Evolutionary conservation across 2,888 invertebrate species (phyloP).

Genomic region (Hymenopus coronatus): DNA sequence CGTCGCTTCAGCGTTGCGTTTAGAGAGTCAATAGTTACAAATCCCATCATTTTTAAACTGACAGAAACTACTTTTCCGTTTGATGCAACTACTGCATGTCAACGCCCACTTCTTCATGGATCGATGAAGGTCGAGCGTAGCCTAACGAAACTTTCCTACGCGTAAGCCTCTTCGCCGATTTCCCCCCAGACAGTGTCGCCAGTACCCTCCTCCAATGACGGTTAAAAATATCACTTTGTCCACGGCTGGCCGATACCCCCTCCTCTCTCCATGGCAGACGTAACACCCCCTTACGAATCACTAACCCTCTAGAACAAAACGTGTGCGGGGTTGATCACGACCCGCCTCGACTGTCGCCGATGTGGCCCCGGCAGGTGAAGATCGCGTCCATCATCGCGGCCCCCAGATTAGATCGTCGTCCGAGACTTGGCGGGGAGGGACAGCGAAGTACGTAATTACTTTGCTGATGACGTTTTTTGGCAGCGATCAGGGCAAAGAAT

Average conservation of each 20-base stretch:
- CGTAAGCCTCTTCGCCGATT: not conserved
- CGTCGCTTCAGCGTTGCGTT: too few species aligned
- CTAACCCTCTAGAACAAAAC: not conserved
- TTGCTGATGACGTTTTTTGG: conserved; percentile 13
- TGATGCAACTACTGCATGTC: not conserved
- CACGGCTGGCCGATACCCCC: not conserved
- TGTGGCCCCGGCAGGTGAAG: not conserved
- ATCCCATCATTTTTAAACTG: too few species aligned
- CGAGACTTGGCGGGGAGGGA: not conserved
- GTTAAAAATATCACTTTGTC: not conserved
- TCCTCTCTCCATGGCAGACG: not conserved
- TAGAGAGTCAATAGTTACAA: too few species aligned
- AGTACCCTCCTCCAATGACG: not conserved
- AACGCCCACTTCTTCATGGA: not conserved
- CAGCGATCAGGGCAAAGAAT: conserved; percentile 10
- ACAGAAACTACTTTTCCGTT: too few species aligned
- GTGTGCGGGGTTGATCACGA: not conserved
- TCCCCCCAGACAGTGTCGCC: not conserved
- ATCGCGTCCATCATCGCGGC: not conserved
- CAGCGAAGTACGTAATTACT: conserved; percentile 3
- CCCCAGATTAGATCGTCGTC: conserved; percentile 5
- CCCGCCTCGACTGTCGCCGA: not conserved
- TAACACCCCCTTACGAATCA: not conserved
- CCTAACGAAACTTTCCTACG: not conserved
- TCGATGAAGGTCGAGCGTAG: not conserved